Evolutionary conservation across 2,888 invertebrate species (phyloP), one percentile per base, ranked within the genome.

Genomic region (Micropterix aruncella): DNA sequence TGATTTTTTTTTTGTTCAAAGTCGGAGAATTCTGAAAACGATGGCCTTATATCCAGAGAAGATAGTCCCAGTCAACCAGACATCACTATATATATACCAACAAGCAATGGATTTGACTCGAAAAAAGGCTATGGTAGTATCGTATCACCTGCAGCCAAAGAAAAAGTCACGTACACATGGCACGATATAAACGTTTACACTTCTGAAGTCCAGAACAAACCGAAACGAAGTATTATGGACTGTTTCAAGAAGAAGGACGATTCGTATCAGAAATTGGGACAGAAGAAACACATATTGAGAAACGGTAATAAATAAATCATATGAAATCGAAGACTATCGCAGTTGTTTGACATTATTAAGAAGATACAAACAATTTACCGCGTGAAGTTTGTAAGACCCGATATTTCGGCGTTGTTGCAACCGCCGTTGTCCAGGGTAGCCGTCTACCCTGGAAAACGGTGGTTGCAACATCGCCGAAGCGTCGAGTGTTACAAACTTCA

Each of bases 131-230:
- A 50, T 39, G 49, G 50, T 38, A 44, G 48, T 12, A 17, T 50
- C 36, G 39, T 42, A 9, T 12, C 44, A 3, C 19, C 40, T 12
- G 3, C 36, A 9, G 14, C 36, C 40, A 15, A 16, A 3, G 9
- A 37, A 18, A 42, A 17, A 54, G 74, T 85, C 47, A 80, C 80
- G 1, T 88, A 86, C 62, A 79, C 83, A 3, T 88, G 88, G 88
- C 78, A 78, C 41, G 82, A 83, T 49, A 66, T 89, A 50, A 86
- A 87, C 59, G 86, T 84, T 1, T 85, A 82, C 55, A 76, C 79
- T 7, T 75, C 75, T 9, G 76, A 75, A 46, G 73, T 74, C 49
- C 64, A 68, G 44, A 55, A 14, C 51, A 60, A 56, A 52, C 66
- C 64, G 53, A 66, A 58, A 50, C 60, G 54, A 55, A 58, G 51